phyloP scores from a whole-genome alignment of 1,140 invertebrate species.

The Macrobrachium nipponense region DNA sequence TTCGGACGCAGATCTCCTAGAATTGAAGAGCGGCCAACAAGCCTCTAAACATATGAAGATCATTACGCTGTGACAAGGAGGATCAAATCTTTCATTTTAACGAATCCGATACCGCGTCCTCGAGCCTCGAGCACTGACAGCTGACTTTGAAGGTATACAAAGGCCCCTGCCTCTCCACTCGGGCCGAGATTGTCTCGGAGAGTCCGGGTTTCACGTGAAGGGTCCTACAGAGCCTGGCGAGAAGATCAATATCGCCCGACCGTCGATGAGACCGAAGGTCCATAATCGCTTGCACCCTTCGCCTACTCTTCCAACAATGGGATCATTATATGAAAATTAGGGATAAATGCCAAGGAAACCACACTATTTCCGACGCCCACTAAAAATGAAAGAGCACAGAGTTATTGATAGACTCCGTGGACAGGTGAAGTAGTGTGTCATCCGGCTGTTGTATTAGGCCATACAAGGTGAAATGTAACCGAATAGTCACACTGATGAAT shows the following conservation, averaged over 20 bases:
- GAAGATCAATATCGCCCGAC: slow-evolving; percentile 21
- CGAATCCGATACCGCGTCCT: slow-evolving; percentile 49
- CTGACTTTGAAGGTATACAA: slow-evolving; percentile 33
- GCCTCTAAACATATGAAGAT: slow-evolving; percentile 37
- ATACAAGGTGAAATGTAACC: too few species aligned
- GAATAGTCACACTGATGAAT: too few species aligned
- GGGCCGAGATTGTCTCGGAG: slow-evolving; percentile 29
- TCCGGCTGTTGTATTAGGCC: too few species aligned
- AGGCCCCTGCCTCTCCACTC: slow-evolving; percentile 24
- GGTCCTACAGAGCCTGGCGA: background rate
- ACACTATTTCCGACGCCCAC: slow-evolving; percentile 43
- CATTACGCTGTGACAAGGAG: slow-evolving; percentile 47
- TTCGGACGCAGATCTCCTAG: slow-evolving; percentile 23
- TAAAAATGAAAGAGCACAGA: slow-evolving; percentile 1
- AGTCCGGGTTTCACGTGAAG: slow-evolving; percentile 30
- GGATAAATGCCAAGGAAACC: slow-evolving; percentile 45
- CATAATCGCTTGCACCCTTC: background rate
- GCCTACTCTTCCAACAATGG: slow-evolving; percentile 36
- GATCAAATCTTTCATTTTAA: slow-evolving; percentile 54
- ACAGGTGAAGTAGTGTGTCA: too few species aligned
- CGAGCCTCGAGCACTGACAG: slow-evolving; percentile 35
- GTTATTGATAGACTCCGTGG: background rate
- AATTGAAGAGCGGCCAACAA: slow-evolving; percentile 19
- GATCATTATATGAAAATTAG: slow-evolving; percentile 43
- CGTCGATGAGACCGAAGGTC: background rate